A percentile compares a stretch with the other conserved stretches of the same genome.
Evolutionary conservation across 2,797 vertebrate species (phyloP).

Genomic region (Scleropages formosus): DNA sequence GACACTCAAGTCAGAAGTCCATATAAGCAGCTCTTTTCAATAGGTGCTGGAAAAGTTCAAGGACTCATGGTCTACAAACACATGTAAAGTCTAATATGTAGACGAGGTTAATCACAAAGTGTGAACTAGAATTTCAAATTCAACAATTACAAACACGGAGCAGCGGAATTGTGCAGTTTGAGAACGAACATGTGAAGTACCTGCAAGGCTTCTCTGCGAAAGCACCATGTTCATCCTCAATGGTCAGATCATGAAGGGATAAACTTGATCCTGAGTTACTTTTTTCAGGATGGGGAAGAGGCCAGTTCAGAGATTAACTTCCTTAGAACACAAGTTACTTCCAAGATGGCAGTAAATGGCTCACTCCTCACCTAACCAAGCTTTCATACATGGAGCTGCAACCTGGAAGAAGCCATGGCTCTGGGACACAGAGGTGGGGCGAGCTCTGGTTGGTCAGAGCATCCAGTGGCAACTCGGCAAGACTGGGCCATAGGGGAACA

Average conservation of each 20-base stretch:
- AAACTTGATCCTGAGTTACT: constrained; percentile 38
- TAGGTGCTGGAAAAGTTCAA: not conserved
- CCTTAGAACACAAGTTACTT: not conserved
- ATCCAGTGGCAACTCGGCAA: constrained; percentile 50
- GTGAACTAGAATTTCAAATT: too few relatives aligned
- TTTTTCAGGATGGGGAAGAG: not conserved
- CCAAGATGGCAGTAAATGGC: constrained; percentile 46
- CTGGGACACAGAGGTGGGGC: constrained; percentile 55
- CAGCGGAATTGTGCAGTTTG: too few relatives aligned
- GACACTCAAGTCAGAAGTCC: not conserved
- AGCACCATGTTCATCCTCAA: constrained; percentile 32
- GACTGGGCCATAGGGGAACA: constrained; percentile 53
- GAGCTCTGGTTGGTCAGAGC: constrained; percentile 30
- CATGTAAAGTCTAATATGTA: not conserved
- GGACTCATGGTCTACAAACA: not conserved
- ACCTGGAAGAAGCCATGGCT: constrained; percentile 78
- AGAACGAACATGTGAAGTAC: too few relatives aligned
- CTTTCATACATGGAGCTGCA: constrained; percentile 73
- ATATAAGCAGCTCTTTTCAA: not conserved
- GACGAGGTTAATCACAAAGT: too few relatives aligned
- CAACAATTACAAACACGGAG: too few relatives aligned
- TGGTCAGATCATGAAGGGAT: constrained; percentile 28
- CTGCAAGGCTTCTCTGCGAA: constrained; percentile 42
- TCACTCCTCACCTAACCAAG: constrained; percentile 67
- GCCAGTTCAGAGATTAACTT: not conserved